Base-by-base conservation (phyloP, 2,888 invertebrate species). In the Melieria picta region DNA sequence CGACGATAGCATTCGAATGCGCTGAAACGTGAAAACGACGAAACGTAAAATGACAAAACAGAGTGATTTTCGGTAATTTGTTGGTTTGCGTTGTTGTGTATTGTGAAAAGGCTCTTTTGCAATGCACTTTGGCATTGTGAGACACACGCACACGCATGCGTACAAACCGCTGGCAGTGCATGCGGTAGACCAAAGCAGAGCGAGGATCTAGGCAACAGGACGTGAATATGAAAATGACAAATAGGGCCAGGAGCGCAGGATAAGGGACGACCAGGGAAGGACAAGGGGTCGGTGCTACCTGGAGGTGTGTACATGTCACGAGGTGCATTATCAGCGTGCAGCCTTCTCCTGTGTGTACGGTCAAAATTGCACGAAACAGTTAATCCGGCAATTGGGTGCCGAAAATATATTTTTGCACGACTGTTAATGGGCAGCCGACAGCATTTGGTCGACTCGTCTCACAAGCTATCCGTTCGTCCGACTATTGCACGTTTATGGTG, bases 21-120 rank as follows among this genome's bases (percentile, higher is more conserved):
- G 82, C 76, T 83, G 79, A 80, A 76, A 79, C 81, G 82, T 83
- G 79, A 83, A 82, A 80, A 75, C 78, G 83, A 80, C 79, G 30
- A 30, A 30, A 30, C 30, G 30, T 30, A 30, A 30, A 30, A 82
- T 83, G 83, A 81, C 82, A 82, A 81, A 83, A 83, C 69, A 72
- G 60, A 65, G 64, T 79, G 79, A 69, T 62, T 70, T 68, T 50
- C n/a, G 55, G 10, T 73, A 62, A 62, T 63, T 47, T 7, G 16
- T 45, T 7, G 16, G 46, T 46, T n/a, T n/a, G 50, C 47, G 55
- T 16, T 55, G 42, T 11, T 10, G 47, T 11, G 46, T 46, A 1
- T 43, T 60, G 10, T 30, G 42, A 43, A 11, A 58, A 43, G 30
- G 42, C 43, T 4, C 43, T 16, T 57, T 30, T 10, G 58, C 42